Evolutionary conservation across 2,797 vertebrate species (phyloP).

Genomic region (Balearica regulorum): DNA sequence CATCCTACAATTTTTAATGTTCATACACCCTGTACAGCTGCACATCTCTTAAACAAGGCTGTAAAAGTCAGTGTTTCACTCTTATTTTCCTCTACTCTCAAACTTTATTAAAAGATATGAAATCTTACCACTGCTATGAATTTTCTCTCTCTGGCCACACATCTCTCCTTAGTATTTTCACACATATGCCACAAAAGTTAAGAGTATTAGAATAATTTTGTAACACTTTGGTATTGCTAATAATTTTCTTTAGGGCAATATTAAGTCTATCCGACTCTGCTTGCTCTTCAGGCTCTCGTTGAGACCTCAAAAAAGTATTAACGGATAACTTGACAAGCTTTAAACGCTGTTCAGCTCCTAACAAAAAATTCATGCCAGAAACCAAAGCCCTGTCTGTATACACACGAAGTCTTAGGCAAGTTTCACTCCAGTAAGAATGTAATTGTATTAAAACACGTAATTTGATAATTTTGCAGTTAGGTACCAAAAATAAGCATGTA

Average conservation of each 20-base stretch:
- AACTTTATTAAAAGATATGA: background rate
- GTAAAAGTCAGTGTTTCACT: background rate
- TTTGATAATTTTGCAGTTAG: slow-evolving; percentile 73
- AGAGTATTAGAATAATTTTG: background rate
- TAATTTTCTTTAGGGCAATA: background rate
- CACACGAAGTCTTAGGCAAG: background rate
- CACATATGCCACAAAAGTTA: background rate
- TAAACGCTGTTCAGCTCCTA: background rate
- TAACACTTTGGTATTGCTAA: background rate
- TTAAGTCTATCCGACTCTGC: background rate
- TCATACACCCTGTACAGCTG: background rate
- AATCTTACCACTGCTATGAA: background rate
- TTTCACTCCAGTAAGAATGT: slow-evolving; percentile 46
- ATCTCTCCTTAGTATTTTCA: background rate
- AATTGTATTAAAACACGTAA: slow-evolving; percentile 73
- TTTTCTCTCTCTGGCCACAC: background rate
- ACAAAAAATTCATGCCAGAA: slow-evolving; percentile 41
- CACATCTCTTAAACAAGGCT: background rate
- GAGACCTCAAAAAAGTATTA: background rate
- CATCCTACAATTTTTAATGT: background rate
- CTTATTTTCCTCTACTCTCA: background rate
- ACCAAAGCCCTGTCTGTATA: slow-evolving; percentile 7
- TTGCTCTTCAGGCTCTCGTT: background rate
- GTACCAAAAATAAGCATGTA: slow-evolving; percentile 57
- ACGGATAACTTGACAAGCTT: slow-evolving; percentile 27